Evolutionary conservation across 2,797 vertebrate genomes (phyloP).

Genomic region (Halcyon leucocephala): DNA sequence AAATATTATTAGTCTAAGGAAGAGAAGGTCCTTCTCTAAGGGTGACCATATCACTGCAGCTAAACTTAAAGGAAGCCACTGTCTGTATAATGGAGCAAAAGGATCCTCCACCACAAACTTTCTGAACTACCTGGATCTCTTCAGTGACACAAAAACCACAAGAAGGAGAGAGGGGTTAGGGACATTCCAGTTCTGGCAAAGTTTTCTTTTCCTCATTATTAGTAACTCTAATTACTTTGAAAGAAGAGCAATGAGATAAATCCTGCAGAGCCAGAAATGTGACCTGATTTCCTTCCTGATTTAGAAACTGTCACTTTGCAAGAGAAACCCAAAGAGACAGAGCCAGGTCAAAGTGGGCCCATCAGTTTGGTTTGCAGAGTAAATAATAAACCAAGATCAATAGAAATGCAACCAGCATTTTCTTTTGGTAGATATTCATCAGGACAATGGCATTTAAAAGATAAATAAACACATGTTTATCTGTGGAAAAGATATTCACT

Average conservation of each 20-base stretch:
- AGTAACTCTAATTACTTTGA: constrained; percentile 74
- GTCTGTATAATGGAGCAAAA: background rate
- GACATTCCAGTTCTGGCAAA: constrained; percentile 57
- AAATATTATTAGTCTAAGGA: background rate
- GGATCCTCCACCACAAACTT: constrained; percentile 4
- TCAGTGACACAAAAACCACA: constrained; percentile 58
- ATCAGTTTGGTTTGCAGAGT: background rate
- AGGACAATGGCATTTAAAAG: background rate
- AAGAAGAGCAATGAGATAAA: constrained; percentile 73
- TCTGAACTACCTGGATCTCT: background rate
- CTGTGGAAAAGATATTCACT: background rate
- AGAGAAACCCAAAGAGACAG: constrained; percentile 67
- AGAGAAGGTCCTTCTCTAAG: background rate
- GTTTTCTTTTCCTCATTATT: constrained; percentile 69
- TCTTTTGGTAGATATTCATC: background rate
- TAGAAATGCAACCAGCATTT: background rate
- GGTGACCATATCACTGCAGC: background rate
- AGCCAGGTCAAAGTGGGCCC: constrained; percentile 32
- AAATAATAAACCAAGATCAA: constrained; percentile 24
- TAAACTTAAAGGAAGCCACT: background rate
- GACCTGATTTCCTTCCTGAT: constrained; percentile 75
- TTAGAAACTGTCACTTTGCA: constrained; percentile 73
- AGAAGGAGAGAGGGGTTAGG: constrained; percentile 57
- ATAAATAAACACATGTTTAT: background rate
- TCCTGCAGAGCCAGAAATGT: constrained; percentile 69